Conservation (phyloP, 1,140 invertebrate species). For the Latrodectus geometricus region DNA sequence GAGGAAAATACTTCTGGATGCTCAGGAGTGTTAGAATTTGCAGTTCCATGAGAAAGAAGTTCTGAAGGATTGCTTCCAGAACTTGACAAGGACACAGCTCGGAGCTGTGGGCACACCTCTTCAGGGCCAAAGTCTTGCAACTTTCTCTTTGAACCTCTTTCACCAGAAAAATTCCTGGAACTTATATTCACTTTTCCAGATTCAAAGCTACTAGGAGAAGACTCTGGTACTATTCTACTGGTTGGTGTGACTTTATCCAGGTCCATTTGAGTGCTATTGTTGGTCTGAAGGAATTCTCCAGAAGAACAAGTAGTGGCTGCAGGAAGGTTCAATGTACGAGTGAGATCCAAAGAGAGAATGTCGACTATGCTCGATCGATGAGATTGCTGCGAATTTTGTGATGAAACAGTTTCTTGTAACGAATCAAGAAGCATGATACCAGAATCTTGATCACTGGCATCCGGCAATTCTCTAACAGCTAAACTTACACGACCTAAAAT, state of each 20-base stretch:
- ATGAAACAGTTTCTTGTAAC: slow-evolving; percentile 62
- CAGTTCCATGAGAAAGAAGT: slow-evolving; percentile 1
- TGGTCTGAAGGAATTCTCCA: not conserved
- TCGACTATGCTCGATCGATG: slow-evolving; percentile 61
- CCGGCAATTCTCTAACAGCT: slow-evolving; percentile 61
- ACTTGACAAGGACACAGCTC: slow-evolving; percentile 20
- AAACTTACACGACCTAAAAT: slow-evolving; percentile 62
- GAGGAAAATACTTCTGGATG: slow-evolving; percentile 17
- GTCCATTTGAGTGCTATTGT: slow-evolving; percentile 3
- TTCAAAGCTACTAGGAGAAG: slow-evolving; percentile 4
- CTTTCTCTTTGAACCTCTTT: slow-evolving; percentile 45
- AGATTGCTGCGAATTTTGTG: slow-evolving; percentile 34
- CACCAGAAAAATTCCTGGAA: not conserved
- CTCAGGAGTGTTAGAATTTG: not conserved
- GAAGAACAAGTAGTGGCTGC: slow-evolving; percentile 6
- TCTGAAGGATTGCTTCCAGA: not conserved
- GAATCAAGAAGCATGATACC: slow-evolving; percentile 60
- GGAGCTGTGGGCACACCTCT: slow-evolving; percentile 42
- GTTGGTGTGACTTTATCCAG: slow-evolving; percentile 46
- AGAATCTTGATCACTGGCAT: slow-evolving; percentile 47
- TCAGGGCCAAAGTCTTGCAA: slow-evolving; percentile 40
- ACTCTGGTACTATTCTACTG: not conserved
- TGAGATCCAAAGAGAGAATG: slow-evolving; percentile 60
- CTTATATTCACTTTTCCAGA: not conserved
- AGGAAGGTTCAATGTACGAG: slow-evolving; percentile 47